Evolutionary conservation across 2,113 vertebrate genomes (phyloP), one percentile per base, ranked within the genome.

Genomic region (Jacana jacana): DNA sequence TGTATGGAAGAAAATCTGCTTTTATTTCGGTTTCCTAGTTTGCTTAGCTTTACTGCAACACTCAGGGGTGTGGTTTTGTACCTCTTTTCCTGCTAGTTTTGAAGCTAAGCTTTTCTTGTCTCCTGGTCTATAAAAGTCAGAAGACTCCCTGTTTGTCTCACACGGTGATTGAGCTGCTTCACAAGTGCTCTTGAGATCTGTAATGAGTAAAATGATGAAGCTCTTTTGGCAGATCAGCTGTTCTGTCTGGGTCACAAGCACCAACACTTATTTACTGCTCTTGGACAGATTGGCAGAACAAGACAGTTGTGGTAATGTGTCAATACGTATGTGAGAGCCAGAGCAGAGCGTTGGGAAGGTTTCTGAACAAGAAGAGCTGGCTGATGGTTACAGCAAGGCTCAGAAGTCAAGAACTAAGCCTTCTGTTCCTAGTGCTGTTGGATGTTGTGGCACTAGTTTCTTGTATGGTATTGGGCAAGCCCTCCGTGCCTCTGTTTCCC

Each of bases 161-260:
- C 25, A 24, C 44, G 40, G 48, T 72, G 46, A 92, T 94, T 86
- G 75, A 94, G 63, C 88, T 93, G 85, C 68, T 88, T 88, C 68
- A 66, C 79, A 88, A 94, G 64, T 83, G 76, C 60, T 91, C 68
- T 91, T 65, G 63, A 91, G 52, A 75, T 90, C 49, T 81, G 27
- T 86, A 91, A 83, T 46, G 40, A 44, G 52, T 58, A 49, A 87
- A 91, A 92, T 44, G 69, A 65, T 64, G 71, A 94, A 79, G 77
- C 80, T 91, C 40, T 81, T 86, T 37, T 79, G 84, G 89, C 89
- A 81, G 61, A 92, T 89, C 79, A 95, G 89, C 89, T 86, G 61
- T 78, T 91, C 65, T 95, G 88, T 86, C 88, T 88, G 72, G 90
- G 68, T 95, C 86, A 79, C 49, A 49, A 75, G 68, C 70, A 94